A percentile compares a stretch with the other conserved stretches of the same genome.
These are phyloP conservation scores for Sinhomidia bicolor DNA, from an alignment of 2,888 invertebrate genomes.

Conservation along the genomic window DNA sequence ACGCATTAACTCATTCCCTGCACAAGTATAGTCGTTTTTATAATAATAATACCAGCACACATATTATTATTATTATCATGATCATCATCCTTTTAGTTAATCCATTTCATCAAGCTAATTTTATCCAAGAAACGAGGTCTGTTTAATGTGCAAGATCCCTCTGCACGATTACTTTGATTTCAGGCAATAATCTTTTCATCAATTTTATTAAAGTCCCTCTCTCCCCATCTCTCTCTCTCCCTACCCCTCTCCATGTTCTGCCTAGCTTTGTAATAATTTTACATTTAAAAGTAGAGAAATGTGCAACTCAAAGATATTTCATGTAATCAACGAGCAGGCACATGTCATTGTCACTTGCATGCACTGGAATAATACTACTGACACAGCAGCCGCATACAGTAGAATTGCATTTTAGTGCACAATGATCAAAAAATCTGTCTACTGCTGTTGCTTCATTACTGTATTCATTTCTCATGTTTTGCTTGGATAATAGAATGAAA, in stretches of 20 bases:
- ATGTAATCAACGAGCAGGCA: neutral
- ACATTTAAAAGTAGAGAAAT: neutral
- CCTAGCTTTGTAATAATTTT: conserved; percentile 26
- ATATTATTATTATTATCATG: neutral
- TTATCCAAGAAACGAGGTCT: conserved; percentile 6
- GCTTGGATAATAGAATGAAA: neutral
- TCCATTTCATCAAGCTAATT: conserved; percentile 13
- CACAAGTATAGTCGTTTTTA: neutral
- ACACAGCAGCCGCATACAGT: neutral
- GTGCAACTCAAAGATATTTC: conserved; percentile 25
- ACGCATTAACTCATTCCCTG: conserved; percentile 39
- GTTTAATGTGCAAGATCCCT: conserved; percentile 39
- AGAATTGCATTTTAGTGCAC: neutral
- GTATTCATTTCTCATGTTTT: neutral
- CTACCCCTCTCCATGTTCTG: too few relatives aligned
- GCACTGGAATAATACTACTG: too few relatives aligned
- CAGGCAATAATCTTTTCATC: conserved; percentile 47
- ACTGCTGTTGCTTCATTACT: too few relatives aligned
- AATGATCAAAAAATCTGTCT: neutral
- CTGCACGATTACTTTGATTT: conserved; percentile 35
- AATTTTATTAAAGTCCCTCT: conserved; percentile 32
- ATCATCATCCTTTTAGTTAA: neutral
- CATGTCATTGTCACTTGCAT: conserved; percentile 25
- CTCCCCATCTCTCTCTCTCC: too few relatives aligned
- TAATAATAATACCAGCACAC: too few relatives aligned